Evolutionary conservation across 2,888 invertebrate species (phyloP).

Genomic region (Gasteruption jaculator): DNA sequence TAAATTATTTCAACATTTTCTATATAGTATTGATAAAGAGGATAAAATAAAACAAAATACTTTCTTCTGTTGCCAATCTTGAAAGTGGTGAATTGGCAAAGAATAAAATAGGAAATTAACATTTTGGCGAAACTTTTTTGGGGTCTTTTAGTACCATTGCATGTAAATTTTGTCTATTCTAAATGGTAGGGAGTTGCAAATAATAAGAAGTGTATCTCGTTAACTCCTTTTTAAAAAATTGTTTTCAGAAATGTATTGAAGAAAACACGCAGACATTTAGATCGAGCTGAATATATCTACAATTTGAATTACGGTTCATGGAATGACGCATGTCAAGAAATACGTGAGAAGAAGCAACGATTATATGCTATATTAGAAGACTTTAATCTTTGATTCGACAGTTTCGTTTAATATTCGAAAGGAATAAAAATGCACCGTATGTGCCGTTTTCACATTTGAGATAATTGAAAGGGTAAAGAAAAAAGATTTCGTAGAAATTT

Average conservation of each 20-base stretch:
- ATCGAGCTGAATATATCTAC: slow-evolving; percentile 55
- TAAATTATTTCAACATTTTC: too few relatives aligned
- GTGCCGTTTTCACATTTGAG: too few relatives aligned
- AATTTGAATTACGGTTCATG: slow-evolving; percentile 57
- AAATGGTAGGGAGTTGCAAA: too few relatives aligned
- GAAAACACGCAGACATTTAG: slow-evolving; percentile 54
- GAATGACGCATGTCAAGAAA: slow-evolving; percentile 52
- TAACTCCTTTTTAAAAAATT: not conserved
- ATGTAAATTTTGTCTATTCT: too few relatives aligned
- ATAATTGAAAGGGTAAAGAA: too few relatives aligned
- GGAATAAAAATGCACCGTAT: slow-evolving; percentile 10
- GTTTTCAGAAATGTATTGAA: slow-evolving; percentile 52
- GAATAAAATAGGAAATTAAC: too few relatives aligned
- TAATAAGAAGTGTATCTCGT: not conserved
- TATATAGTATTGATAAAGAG: too few relatives aligned
- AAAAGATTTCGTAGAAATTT: not conserved
- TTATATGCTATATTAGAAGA: slow-evolving; percentile 45
- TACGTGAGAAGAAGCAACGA: slow-evolving; percentile 49
- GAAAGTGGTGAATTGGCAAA: too few relatives aligned
- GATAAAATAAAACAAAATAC: too few relatives aligned
- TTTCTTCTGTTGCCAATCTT: too few relatives aligned
- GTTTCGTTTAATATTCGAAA: slow-evolving; percentile 13
- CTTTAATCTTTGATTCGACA: slow-evolving; percentile 24
- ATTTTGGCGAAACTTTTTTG: too few relatives aligned
- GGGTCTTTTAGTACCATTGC: too few relatives aligned